These are phyloP conservation scores for Rhincodon typus DNA, from an alignment of 2,797 vertebrate genomes.

Conservation along the genomic window DNA sequence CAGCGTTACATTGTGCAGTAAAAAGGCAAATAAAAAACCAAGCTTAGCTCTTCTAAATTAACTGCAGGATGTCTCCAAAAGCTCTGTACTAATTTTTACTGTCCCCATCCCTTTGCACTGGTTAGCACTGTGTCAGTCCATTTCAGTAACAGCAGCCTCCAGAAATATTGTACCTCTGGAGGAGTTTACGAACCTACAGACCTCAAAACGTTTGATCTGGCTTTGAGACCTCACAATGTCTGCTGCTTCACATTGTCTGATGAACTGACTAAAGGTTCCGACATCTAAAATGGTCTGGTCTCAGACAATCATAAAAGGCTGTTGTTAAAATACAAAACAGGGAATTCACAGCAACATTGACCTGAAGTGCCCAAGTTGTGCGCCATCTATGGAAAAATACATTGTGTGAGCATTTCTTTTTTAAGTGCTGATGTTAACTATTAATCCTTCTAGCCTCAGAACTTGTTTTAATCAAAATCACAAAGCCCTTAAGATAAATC, in stretches of 20 bases:
- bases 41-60: background rate
- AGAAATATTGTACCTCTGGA: background rate
- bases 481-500: conserved; percentile 10
- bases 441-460: background rate
- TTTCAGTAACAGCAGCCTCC: background rate
- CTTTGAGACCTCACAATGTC: background rate
- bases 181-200: background rate
- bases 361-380: conserved; percentile 39
- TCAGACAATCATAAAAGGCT: background rate
- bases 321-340: background rate
- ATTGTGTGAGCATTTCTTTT: conserved; percentile 35
- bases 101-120: background rate
- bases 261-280: background rate
- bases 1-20: background rate
- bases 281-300: no score
- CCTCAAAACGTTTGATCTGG: background rate
- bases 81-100: background rate
- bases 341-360: conserved; percentile 29
- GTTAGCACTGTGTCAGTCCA: background rate
- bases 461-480: background rate
- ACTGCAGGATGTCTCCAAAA: background rate
- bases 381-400: conserved; percentile 44
- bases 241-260: background rate
- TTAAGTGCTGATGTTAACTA: conserved; percentile 4
- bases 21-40: background rate